Conservation (phyloP, 2,797 vertebrate species). For the Catharus ustulatus region DNA sequence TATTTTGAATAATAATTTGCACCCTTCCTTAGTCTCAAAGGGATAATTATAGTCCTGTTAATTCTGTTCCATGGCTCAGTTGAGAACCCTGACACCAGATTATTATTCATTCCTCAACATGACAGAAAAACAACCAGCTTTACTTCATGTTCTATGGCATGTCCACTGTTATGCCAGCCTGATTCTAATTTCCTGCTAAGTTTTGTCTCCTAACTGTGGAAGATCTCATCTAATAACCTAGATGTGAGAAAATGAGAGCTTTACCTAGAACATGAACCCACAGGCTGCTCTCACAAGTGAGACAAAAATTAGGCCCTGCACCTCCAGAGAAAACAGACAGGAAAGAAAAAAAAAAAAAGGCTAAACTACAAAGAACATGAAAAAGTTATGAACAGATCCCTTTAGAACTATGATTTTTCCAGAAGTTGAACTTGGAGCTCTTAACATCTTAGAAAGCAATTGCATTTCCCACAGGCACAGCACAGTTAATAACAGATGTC, state of each 20-base stretch:
- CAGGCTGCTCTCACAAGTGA: not conserved
- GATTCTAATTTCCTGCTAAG: not conserved
- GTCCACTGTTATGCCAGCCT: not conserved
- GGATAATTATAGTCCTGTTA: slow-evolving; percentile 22
- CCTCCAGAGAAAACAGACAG: not conserved
- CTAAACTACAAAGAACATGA: not conserved
- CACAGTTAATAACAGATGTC: not conserved
- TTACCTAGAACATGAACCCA: not conserved
- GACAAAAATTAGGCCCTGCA: not conserved
- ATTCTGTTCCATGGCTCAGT: not conserved
- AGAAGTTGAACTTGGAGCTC: not conserved
- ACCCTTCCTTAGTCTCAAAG: not conserved
- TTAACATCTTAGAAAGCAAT: not conserved
- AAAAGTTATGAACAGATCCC: not conserved
- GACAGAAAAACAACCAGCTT: slow-evolving; percentile 1
- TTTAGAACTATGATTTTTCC: not conserved
- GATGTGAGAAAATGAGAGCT: not conserved
- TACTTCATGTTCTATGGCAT: not conserved
- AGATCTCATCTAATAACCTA: not conserved
- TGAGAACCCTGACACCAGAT: slow-evolving; percentile 31
- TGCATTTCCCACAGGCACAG: not conserved
- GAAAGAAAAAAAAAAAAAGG: not conserved
- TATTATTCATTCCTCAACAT: not conserved
- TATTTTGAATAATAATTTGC: not conserved
- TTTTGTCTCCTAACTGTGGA: not conserved